Percentiles rank a stretch among this genome's conserved stretches.
phyloP scores from a whole-genome alignment of 2,113 vertebrate species.

The Meleagris gallopavo region DNA sequence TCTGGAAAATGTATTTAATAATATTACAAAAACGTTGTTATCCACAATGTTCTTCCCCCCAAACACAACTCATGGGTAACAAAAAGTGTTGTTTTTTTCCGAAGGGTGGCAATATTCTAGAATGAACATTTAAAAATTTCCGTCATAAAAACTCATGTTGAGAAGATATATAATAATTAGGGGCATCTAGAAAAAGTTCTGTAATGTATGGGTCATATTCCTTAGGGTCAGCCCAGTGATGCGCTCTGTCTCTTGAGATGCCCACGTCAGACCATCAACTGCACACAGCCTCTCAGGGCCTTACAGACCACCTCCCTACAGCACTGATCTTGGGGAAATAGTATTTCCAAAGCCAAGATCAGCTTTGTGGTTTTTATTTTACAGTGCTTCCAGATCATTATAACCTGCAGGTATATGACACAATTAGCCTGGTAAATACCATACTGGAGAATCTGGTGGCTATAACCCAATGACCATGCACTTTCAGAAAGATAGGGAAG shows the following conservation, averaged over 20 bases:
- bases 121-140: neutral
- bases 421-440: neutral
- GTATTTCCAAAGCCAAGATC: neutral
- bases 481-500: neutral
- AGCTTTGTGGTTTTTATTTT: neutral
- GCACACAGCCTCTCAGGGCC: neutral
- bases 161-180: neutral
- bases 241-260: neutral
- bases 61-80: neutral
- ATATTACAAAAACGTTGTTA: neutral
- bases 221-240: neutral
- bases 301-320: neutral
- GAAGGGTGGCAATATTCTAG: conserved; percentile 26
- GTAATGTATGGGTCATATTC: neutral
- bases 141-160: neutral
- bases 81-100: neutral
- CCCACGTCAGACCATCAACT: neutral
- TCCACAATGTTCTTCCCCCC: neutral
- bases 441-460: neutral
- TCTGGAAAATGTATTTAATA: neutral
- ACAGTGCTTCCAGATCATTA: neutral
- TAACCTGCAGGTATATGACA: neutral
- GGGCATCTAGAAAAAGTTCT: neutral
- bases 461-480: neutral
- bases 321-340: neutral